Base-by-base conservation (phyloP, 2,797 vertebrate species). In the Neopelma chrysocephalum region DNA sequence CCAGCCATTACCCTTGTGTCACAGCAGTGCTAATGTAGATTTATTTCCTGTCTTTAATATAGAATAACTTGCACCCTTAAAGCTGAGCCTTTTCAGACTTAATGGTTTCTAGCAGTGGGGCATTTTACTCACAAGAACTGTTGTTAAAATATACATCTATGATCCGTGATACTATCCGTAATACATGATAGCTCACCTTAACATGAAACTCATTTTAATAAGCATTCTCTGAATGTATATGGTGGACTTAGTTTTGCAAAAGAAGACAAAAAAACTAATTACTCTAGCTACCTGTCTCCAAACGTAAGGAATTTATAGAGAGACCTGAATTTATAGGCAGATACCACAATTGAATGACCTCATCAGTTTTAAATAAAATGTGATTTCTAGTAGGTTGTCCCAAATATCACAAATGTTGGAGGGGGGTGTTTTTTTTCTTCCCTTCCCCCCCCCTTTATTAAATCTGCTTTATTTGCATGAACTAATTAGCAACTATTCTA, bases 351-450 rank as follows among this genome's bases (percentile, higher is more conserved):
- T 76, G 9, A 76, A 73, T 70, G 10, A 5, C 6, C 3, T 68
- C 15, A 38, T 54, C 10, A 32, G 4, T 51, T 76, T 60, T 56
- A 68, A 72, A 72, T 16, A 72, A 32, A 61, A 83, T 47, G 19
- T 18, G 36, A 5, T 9, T 47, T 60, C 12, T 68, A 26, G 12
- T 0, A 26, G 8, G 12, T 70, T 58, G 5, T 26, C 21, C 51
- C 18, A 58, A 81, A 56, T 48, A 71, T 25, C 4, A 26, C 6
- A 38, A 57, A 64, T 64, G 4, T 34, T 34, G 38, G 17, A 6
- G 17, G 5, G 2, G 22, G 12, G 4, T 0, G 42, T 40, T 47
- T 32, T 36, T 51, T 50, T 16, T 4, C 15, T 26, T 48, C 47
- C 23, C 25, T 23, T 7, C 3, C 1, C 2, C 9, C 4, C 2